A percentile compares a stretch with the other conserved stretches of the same genome.
These are phyloP conservation scores for Magallana angulata DNA, from an alignment of 1,140 invertebrate genomes.

Conservation along the genomic window DNA sequence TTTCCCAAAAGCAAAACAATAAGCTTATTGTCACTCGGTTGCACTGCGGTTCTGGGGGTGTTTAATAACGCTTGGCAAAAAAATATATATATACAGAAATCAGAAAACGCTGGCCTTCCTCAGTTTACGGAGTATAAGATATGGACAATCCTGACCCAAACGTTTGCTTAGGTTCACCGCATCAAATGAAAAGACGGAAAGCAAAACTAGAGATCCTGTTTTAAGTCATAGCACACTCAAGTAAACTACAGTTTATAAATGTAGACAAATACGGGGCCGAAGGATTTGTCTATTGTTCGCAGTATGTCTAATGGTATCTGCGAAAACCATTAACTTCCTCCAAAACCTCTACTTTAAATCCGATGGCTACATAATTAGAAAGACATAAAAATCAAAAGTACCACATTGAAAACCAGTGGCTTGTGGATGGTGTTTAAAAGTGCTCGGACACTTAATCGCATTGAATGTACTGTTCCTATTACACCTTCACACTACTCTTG, in stretches of 20 bases:
- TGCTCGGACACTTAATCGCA: too few relatives aligned
- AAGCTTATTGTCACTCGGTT: neutral
- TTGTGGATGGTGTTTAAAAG: neutral
- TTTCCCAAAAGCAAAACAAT: neutral
- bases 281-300: conserved; percentile 1
- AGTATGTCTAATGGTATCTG: conserved; percentile 8
- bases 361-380: conserved; percentile 8
- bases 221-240: neutral
- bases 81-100: neutral
- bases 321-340: neutral
- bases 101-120: neutral
- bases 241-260: neutral
- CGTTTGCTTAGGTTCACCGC: neutral
- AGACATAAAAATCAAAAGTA: neutral
- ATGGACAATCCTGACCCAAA: neutral
- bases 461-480: too few relatives aligned
- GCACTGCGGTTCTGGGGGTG: neutral
- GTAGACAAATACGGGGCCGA: neutral
- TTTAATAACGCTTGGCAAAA: neutral
- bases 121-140: neutral
- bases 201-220: neutral
- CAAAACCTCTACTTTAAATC: neutral
- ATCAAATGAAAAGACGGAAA: neutral
- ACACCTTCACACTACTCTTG: too few relatives aligned
- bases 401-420: conserved; percentile 1